Conservation (phyloP, 2,113 vertebrate species). For the Spermophilus dauricus region DNA sequence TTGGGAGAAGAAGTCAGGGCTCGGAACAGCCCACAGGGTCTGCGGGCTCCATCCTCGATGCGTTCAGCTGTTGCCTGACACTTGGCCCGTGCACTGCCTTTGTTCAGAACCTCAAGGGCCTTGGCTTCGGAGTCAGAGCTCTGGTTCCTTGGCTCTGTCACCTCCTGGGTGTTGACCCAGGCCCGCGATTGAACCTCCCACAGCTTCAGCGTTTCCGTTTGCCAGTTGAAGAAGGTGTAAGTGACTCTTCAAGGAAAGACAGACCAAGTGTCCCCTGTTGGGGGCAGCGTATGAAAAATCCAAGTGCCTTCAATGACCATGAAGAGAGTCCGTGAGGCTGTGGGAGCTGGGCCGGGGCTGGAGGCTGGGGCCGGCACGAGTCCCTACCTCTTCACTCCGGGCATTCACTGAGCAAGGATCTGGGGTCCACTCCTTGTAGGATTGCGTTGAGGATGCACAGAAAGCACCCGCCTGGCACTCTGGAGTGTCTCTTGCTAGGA, state of each 20-base stretch:
- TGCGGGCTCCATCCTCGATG: too few species aligned
- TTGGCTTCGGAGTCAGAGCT: not conserved
- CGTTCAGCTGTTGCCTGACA: not conserved
- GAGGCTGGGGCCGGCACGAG: not conserved
- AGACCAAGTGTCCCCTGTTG: not conserved
- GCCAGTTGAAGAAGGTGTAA: not conserved
- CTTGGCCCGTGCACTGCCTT: not conserved
- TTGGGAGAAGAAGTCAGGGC: not conserved
- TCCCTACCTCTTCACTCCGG: not conserved
- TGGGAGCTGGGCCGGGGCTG: not conserved
- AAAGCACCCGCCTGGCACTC: not conserved
- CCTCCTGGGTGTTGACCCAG: too few species aligned
- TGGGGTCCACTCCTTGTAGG: not conserved
- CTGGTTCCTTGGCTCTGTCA: too few species aligned
- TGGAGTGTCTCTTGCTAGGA: too few species aligned
- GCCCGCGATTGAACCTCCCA: not conserved
- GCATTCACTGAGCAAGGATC: not conserved
- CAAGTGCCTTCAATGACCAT: not conserved
- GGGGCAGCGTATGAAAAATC: not conserved
- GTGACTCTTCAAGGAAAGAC: not conserved
- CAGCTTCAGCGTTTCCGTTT: not conserved
- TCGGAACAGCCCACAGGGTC: not conserved
- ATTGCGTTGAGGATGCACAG: not conserved
- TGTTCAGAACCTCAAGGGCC: not conserved
- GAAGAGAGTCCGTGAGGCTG: too few species aligned